Evolutionary conservation across 1,140 invertebrate genomes (phyloP), one percentile per base, ranked within the genome.

Genomic region (Drosophila biarmipes): DNA sequence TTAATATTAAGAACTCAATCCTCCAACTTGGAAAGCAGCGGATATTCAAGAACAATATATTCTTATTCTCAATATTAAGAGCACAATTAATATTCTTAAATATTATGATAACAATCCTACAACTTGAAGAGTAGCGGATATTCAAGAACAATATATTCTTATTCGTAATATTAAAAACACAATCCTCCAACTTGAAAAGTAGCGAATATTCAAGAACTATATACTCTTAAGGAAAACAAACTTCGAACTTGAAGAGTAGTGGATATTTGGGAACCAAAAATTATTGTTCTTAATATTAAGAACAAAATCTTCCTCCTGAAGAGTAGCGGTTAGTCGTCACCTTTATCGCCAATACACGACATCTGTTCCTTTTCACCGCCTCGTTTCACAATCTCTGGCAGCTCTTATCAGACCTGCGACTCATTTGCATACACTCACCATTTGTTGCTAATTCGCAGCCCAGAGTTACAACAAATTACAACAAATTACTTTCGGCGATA

Each of bases 381-480:
- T 8, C 57, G 24, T 68, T 51, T 48, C 48, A 27, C 64, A 55
- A 69, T 56, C 64, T 17, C 19, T 48, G 40, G 17, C 42, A 21
- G 24, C 27, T 40, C 52, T 56, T 67, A 56, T 67, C 51, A 37
- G 31, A 40, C 24, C 24, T 38, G 38, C 49, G 51, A 38, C 31
- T 38, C 24, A 69, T 69, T 66, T 66, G 42, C 49, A 69, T 56
- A 31, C 34, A 56, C 64, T 29, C 27, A 55, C 56, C 27, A 29
- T 15, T 68, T 56, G 24, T 63, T 49, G 62, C 56, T 46, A 54
- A 38, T 66, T 42, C 21, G 35, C 21, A 52, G 6, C 57, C 31
- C 45, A 38, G 11, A 43, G 19, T 76, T 31, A 56, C 42, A 57
- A 29, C 52, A 79, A 81, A 73, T 81, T 81, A 62, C 78, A 58